Percentiles rank a stretch among this genome's conserved stretches.
phyloP scores from a whole-genome alignment of 2,113 vertebrate species.

The Ia io region DNA sequence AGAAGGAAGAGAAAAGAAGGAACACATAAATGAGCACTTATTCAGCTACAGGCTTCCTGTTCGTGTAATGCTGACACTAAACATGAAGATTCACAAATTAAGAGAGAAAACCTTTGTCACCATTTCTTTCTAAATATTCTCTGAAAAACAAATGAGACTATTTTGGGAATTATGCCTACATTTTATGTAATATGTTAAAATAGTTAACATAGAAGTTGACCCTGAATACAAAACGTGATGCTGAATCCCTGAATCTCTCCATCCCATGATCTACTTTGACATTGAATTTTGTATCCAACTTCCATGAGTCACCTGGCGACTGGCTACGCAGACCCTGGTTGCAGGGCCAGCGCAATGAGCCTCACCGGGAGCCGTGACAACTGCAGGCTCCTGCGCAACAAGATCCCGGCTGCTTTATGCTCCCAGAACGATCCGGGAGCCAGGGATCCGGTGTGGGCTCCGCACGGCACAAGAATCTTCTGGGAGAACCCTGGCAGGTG shows the following conservation, averaged over 20 bases:
- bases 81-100: not conserved
- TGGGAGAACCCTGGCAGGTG: not conserved
- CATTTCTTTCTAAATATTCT: not conserved
- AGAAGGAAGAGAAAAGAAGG: not conserved
- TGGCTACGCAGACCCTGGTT: not conserved
- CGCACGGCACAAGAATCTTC: not conserved
- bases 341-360: rapidly evolving
- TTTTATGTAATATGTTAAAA: not conserved
- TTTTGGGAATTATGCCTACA: not conserved
- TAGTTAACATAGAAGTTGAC: not conserved
- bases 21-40: not conserved
- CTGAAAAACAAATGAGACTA: not conserved
- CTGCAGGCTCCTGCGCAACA: not conserved
- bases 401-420: too few relatives aligned
- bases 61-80: not conserved
- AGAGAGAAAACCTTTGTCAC: not conserved
- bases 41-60: not conserved
- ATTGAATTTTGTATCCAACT: not conserved
- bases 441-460: not conserved
- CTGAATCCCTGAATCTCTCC: not conserved
- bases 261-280: too few relatives aligned
- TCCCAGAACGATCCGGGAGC: not conserved
- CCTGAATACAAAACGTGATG: not conserved
- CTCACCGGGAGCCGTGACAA: not conserved
- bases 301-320: not conserved